Percentiles rank a stretch among this genome's conserved stretches.
Evolutionary conservation across 2,797 vertebrate genomes (phyloP).

Genomic region (Xyrichtys novacula): DNA sequence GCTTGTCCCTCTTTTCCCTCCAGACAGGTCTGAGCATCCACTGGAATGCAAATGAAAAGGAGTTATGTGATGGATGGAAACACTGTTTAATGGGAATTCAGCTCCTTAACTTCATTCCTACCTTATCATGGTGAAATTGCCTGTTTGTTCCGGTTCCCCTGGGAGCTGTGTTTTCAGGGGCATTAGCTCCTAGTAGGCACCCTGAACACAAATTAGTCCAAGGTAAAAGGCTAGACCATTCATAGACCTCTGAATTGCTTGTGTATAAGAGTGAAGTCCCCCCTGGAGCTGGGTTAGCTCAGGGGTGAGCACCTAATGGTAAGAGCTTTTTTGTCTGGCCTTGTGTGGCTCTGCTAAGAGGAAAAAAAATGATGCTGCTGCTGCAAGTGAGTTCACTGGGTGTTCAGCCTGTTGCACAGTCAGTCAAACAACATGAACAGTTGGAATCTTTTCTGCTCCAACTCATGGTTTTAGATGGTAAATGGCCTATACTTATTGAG

Average conservation of each 20-base stretch:
- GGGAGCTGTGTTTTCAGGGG: conserved; percentile 6
- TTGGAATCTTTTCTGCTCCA: not conserved
- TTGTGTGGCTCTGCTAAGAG: not conserved
- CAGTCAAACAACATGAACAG: not conserved
- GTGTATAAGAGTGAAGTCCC: conserved; percentile 9
- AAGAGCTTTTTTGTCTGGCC: not conserved
- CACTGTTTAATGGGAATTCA: conserved; percentile 20
- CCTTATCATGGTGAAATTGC: conserved; percentile 15
- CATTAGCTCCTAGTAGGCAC: conserved; percentile 7
- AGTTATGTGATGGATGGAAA: conserved; percentile 32
- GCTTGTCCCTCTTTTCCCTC: conserved; percentile 9
- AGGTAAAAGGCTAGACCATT: conserved; percentile 18
- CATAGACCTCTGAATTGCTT: conserved; percentile 3
- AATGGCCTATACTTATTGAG: too few species aligned
- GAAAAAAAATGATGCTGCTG: not conserved
- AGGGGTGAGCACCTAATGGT: not conserved
- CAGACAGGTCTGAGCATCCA: conserved; percentile 25
- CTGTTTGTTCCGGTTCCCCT: conserved; percentile 3
- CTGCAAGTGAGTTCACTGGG: not conserved
- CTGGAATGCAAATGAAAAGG: conserved; percentile 54
- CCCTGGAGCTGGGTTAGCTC: not conserved
- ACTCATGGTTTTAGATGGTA: not conserved
- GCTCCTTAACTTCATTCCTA: not conserved
- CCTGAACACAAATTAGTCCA: conserved; percentile 28
- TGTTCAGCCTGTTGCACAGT: not conserved